Conservation (phyloP, 2,888 invertebrate genomes). For the Machimus atricapillus region DNA sequence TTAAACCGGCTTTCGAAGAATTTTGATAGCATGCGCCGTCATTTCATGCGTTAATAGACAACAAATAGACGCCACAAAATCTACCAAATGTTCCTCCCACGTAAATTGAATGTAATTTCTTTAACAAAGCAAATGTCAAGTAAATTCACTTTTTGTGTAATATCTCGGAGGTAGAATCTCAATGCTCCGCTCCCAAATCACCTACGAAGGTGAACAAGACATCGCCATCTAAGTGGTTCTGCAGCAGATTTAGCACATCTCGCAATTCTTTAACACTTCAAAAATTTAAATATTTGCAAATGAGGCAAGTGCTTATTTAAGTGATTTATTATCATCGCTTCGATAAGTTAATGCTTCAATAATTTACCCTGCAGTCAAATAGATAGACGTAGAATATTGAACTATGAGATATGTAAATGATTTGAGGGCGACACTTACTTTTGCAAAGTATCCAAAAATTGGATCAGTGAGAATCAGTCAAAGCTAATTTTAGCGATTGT, state of each 20-base stretch:
- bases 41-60: not conserved
- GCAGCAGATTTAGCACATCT: not conserved
- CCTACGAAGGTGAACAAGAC: not conserved
- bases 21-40: not conserved
- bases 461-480: not conserved
- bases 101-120: not conserved
- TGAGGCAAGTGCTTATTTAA: not conserved
- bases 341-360: not conserved
- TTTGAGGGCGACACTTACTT: not conserved
- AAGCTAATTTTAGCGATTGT: not conserved
- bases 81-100: not conserved
- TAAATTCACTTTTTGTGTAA: not conserved
- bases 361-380: not conserved
- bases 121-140: not conserved
- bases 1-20: not conserved
- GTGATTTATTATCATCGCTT: not conserved
- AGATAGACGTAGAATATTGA: not conserved
- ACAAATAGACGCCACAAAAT: not conserved
- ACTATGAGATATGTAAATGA: not conserved
- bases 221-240: not conserved
- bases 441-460: not conserved
- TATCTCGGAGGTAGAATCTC: not conserved
- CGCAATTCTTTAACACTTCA: not conserved
- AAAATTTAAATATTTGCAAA: not conserved
- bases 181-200: not conserved